phyloP scores from a whole-genome alignment of 2,113 vertebrate species.

The Spea bombifrons region DNA sequence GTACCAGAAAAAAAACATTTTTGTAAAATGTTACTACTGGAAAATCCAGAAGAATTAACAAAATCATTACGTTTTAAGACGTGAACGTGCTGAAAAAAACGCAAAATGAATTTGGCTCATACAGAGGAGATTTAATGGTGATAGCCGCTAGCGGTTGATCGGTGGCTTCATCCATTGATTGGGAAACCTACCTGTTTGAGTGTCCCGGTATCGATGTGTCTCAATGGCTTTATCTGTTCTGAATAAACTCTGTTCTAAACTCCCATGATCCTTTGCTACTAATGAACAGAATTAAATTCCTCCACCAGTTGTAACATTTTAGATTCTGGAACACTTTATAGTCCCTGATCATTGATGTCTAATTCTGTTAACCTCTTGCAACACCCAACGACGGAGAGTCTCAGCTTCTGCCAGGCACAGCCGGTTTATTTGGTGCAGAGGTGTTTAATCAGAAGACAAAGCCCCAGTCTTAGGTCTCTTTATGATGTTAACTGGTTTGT shows the following conservation, averaged over 20 bases:
- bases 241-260: slow-evolving; percentile 19
- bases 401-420: not conserved
- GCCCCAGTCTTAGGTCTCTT: not conserved
- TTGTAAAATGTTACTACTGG: too few relatives aligned
- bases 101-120: slow-evolving; percentile 21
- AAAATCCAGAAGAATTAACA: too few relatives aligned
- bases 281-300: slow-evolving; percentile 19
- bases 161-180: too few relatives aligned
- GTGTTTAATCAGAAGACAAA: not conserved
- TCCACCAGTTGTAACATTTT: not conserved
- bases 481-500: not conserved
- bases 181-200: not conserved
- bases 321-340: slow-evolving; percentile 7
- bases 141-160: not conserved
- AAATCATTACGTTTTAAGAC: too few relatives aligned
- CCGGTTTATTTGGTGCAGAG: not conserved
- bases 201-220: not conserved
- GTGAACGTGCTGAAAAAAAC: not conserved
- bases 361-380: not conserved
- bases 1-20: too few relatives aligned
- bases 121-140: slow-evolving; percentile 23
- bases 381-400: not conserved
- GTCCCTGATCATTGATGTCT: slow-evolving; percentile 9
- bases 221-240: not conserved
- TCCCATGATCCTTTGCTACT: slow-evolving; percentile 12